These are phyloP conservation scores for Erythrolamprus reginae DNA, from an alignment of 2,113 vertebrate species.

Conservation along the genomic window DNA sequence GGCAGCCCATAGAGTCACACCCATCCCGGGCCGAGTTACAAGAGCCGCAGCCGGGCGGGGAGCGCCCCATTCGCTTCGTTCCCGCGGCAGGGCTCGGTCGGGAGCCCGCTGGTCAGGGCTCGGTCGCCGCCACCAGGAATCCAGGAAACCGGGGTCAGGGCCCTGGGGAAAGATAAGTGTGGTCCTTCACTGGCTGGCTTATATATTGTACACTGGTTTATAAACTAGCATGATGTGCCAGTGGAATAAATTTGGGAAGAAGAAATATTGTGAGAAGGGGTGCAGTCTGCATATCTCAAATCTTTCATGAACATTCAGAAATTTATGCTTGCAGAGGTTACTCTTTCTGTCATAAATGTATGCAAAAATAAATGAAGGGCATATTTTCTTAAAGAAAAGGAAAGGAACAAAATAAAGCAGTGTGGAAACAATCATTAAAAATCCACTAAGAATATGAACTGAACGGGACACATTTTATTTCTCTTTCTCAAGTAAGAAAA, in stretches of 20 bases:
- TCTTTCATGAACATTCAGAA: background rate
- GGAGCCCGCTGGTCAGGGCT: no score
- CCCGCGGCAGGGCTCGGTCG: no score
- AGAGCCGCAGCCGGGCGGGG: no score
- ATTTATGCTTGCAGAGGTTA: background rate
- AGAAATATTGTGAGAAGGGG: background rate
- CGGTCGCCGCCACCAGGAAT: no score
- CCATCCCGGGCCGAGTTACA: no score
- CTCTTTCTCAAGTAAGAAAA: background rate
- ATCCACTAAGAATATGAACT: background rate
- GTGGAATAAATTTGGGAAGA: background rate
- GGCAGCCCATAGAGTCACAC: no score
- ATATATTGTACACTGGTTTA: background rate
- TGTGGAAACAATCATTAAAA: background rate
- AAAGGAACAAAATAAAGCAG: background rate
- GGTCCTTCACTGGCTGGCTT: no score
- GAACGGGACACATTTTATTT: background rate
- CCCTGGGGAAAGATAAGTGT: no score
- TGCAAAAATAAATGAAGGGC: background rate
- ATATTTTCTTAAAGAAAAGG: background rate
- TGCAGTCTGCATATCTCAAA: background rate
- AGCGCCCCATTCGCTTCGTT: no score
- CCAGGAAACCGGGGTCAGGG: no score
- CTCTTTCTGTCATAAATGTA: background rate
- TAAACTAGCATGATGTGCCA: background rate